These are phyloP conservation scores for Notocelia uddmanniana DNA, from an alignment of 2,888 invertebrate species.

Conservation along the genomic window DNA sequence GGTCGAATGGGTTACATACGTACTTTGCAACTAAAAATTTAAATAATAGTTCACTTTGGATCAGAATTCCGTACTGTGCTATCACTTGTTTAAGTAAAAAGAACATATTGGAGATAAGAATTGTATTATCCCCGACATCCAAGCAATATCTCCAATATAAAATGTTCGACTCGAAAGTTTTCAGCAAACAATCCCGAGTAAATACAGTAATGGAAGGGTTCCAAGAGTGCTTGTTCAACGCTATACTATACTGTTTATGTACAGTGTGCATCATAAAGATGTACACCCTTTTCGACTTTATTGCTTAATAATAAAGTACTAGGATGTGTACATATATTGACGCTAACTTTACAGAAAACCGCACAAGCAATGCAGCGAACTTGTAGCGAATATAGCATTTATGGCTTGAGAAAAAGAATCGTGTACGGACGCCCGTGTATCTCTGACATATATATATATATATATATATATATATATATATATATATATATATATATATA, in stretches of 20 bases:
- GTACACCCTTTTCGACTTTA: too few species aligned
- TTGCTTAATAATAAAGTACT: too few species aligned
- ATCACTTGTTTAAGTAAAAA: neutral
- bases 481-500: too few species aligned
- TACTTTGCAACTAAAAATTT: too few species aligned
- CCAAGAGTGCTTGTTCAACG: neutral
- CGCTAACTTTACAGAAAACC: neutral
- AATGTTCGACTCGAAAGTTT: slow-evolving; percentile 35
- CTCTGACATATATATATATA: too few species aligned
- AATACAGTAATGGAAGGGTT: slow-evolving; percentile 38
- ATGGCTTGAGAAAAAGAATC: neutral
- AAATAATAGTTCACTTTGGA: too few species aligned
- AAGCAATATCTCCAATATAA: slow-evolving; percentile 27
- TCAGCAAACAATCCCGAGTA: slow-evolving; percentile 39
- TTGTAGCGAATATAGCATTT: slow-evolving; percentile 5
- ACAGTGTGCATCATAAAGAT: too few species aligned
- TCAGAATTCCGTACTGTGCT: too few species aligned
- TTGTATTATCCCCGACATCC: neutral
- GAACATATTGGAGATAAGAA: neutral
- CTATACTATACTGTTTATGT: neutral
- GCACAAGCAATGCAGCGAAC: neutral
- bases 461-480: too few species aligned
- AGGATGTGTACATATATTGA: too few species aligned
- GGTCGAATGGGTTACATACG: too few species aligned
- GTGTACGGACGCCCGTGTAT: too few species aligned